Evolutionary conservation across 92 coral and sea anemone genomes (phyloP).

Genomic region (Nematostella vectensis): DNA sequence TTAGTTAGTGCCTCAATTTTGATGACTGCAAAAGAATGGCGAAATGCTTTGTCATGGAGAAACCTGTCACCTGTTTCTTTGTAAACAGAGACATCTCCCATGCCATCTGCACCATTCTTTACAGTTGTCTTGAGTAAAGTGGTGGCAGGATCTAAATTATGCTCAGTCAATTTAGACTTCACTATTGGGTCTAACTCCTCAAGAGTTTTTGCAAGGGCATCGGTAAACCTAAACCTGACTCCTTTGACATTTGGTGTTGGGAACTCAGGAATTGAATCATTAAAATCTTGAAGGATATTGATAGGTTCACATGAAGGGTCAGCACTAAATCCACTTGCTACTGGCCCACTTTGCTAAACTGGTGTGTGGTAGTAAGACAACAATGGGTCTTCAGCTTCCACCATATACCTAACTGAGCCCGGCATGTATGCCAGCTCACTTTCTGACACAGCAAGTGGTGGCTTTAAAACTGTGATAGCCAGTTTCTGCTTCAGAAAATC

Average conservation of each 20-base stretch:
- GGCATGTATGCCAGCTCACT: constrained; percentile 5
- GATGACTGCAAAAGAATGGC: constrained; percentile 3
- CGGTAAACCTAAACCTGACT: constrained; percentile 1
- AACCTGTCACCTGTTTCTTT: constrained; percentile 12
- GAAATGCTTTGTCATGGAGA: constrained; percentile 7
- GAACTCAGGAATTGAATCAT: constrained; percentile 9
- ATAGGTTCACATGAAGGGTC: constrained; percentile 18
- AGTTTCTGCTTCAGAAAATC: constrained; percentile 2
- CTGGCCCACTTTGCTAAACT: constrained; percentile 8
- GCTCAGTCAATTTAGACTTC: neutral
- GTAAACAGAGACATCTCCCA: constrained; percentile 17
- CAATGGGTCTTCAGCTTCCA: neutral
- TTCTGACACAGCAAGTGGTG: neutral
- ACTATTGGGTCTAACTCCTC: constrained; percentile 1
- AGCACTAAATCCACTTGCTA: constrained; percentile 1
- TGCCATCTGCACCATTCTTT: constrained; percentile 20
- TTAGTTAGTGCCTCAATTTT: constrained; percentile 2
- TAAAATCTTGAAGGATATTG: constrained; percentile 8
- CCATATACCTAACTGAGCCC: constrained; percentile 3
- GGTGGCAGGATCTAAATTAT: constrained; percentile 6
- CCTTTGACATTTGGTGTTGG: constrained; percentile 12
- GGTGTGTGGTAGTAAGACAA: constrained; percentile 14
- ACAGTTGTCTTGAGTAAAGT: constrained; percentile 8
- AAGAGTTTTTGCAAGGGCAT: constrained; percentile 1
- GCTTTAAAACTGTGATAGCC: constrained; percentile 3